Base-by-base conservation (phyloP, 2,888 invertebrate genomes). In the Pseudococcus viburni region DNA sequence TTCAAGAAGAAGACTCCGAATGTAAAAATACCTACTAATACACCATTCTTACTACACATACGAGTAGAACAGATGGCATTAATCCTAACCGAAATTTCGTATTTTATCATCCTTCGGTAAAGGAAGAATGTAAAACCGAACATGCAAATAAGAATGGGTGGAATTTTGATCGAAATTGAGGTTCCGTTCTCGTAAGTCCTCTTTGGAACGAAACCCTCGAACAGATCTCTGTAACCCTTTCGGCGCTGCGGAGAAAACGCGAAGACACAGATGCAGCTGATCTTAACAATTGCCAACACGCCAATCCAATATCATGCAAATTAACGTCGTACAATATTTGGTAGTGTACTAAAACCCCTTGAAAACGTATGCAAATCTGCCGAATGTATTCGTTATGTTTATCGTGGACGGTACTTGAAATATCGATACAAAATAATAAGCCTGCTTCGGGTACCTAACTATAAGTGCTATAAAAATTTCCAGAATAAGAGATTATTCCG, bases 391-490 rank as follows among this genome's bases (percentile, higher is more conserved):
- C 88, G 80, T 88, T 88, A 83, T 88, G 88, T 88, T 88, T 88
- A 88, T 77, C 80, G 88, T 88, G 88, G 88, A 88, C 83, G 88
- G 88, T 88, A 88, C 88, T 88, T 83, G 88, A 88, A 88, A 51
- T 88, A 88, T 88, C 88, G 88, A 88, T 80, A 88, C 88, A 88
- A 88, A 87, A 88, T 88, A 88, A 88, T 88, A 88, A 88, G 88
- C 88, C 83, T 88, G 19, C 77, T 48, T 77, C 19, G 55, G 33
- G 88, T 39, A 51, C 59, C 59, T 46, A 26, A 51, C 26, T 73
- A 73, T 51, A 68, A 87, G 87, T 88, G 48, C 26, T 88, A 15
- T 86, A 46, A 73, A 46, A 48, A 86, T 73, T 48, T 48, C 12
- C 39, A 42, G 64, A 42, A 86, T 86, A 86, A 86, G 86, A 86